Evolutionary conservation across 2,888 invertebrate species (phyloP).

Genomic region (Leistus spinibarbis): DNA sequence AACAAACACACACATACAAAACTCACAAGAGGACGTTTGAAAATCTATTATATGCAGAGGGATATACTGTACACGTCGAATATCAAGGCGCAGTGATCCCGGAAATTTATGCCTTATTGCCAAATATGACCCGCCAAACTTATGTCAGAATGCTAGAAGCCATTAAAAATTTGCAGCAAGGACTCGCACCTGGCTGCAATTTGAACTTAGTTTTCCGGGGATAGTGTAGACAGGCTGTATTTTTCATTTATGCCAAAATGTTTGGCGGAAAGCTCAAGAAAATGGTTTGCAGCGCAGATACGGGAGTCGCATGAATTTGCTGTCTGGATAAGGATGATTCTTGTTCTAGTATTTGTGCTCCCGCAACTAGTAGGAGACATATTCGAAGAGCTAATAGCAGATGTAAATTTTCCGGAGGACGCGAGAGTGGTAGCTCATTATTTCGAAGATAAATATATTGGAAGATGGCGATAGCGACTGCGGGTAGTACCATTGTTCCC

Average conservation of each 20-base stretch:
- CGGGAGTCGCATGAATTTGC: constrained; percentile 37
- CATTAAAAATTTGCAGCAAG: constrained; percentile 22
- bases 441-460: too few species aligned
- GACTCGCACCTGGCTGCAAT: constrained; percentile 26
- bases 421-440: too few species aligned
- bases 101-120: constrained; percentile 40
- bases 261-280: constrained; percentile 39
- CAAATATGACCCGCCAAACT: constrained; percentile 38
- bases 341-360: constrained; percentile 37
- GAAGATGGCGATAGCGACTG: too few species aligned
- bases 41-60: too few species aligned
- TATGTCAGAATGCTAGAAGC: constrained; percentile 22
- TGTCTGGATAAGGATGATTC: constrained; percentile 24
- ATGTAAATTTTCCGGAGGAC: too few species aligned
- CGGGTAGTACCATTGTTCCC: too few species aligned
- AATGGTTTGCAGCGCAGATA: constrained; percentile 29
- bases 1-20: too few species aligned
- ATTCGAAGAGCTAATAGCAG: too few species aligned
- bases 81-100: constrained; percentile 36
- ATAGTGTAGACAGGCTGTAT: constrained; percentile 34
- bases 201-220: constrained; percentile 34
- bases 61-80: constrained; percentile 43
- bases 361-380: too few species aligned
- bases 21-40: too few species aligned
- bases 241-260: constrained; percentile 41